phyloP scores from a whole-genome alignment of 2,113 vertebrate species.

The Propithecus coquereli region DNA sequence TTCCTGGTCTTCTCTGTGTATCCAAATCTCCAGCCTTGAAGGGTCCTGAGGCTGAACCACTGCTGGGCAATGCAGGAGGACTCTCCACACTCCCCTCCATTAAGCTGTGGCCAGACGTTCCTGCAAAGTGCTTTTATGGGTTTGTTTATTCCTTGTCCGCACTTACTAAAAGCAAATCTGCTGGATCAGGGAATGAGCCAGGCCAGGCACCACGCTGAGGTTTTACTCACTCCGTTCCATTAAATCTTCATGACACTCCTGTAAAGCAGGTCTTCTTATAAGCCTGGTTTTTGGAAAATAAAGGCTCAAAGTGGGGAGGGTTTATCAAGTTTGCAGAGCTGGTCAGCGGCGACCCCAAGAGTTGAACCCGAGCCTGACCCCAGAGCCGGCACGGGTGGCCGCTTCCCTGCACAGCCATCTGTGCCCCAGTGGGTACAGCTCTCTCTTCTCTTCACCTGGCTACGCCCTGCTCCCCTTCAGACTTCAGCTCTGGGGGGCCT shows the following conservation, averaged over 20 bases:
- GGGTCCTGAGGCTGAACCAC: neutral
- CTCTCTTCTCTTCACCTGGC: neutral
- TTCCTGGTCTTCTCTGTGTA: neutral
- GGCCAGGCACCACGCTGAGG: neutral
- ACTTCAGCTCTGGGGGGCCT: neutral
- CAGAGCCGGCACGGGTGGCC: neutral
- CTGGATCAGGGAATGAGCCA: neutral
- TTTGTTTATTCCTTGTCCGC: neutral
- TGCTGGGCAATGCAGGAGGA: fast-evolving
- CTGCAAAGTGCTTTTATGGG: neutral
- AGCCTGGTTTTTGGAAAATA: neutral
- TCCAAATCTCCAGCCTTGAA: neutral
- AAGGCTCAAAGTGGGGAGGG: neutral
- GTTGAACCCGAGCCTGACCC: neutral
- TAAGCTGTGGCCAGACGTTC: neutral
- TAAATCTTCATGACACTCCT: neutral
- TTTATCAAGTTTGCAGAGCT: neutral
- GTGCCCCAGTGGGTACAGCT: fast-evolving
- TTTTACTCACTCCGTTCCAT: neutral
- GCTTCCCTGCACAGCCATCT: fast-evolving
- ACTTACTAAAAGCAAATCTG: neutral
- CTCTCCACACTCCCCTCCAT: neutral
- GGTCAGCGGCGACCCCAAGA: neutral
- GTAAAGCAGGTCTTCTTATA: neutral
- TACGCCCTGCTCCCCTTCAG: too few relatives aligned